These are phyloP conservation scores for Girardia tigrina DNA, from an alignment of 2,888 invertebrate species.

Conservation along the genomic window DNA sequence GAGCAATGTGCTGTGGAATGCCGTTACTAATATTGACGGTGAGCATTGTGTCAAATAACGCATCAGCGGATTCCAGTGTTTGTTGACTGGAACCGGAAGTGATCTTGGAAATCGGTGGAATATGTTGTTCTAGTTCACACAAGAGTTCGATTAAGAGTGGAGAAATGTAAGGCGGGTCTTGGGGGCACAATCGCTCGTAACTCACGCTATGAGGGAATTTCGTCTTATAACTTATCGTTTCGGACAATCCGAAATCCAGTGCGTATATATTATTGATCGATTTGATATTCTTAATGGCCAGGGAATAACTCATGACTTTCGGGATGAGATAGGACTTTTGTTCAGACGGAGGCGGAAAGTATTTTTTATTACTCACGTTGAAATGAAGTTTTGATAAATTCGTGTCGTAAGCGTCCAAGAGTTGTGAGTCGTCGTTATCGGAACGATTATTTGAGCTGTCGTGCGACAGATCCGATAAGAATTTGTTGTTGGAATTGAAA, in stretches of 20 bases:
- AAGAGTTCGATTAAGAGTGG: not conserved
- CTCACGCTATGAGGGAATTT: not conserved
- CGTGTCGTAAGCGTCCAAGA: not conserved
- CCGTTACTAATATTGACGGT: not conserved
- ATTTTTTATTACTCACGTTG: not conserved
- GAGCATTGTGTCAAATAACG: conserved; percentile 3
- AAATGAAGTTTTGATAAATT: not conserved
- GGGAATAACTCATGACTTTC: not conserved
- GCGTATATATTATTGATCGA: not conserved
- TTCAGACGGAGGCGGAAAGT: not conserved
- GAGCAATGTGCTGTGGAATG: not conserved
- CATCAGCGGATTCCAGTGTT: not conserved
- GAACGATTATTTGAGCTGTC: not conserved
- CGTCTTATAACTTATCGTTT: not conserved
- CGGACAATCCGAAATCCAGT: not conserved
- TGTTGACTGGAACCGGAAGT: conserved; percentile 23
- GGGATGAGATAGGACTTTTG: not conserved
- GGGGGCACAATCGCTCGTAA: not conserved
- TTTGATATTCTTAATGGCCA: conserved; percentile 13
- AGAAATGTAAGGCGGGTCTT: conserved; percentile 2
- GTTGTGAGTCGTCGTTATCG: not conserved
- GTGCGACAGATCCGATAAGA: too few species aligned
- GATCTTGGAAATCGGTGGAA: not conserved
- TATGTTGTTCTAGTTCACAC: not conserved
- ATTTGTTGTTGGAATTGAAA: too few species aligned